Conservation (phyloP, 2,113 vertebrate genomes). For the Oplegnathus fasciatus region DNA sequence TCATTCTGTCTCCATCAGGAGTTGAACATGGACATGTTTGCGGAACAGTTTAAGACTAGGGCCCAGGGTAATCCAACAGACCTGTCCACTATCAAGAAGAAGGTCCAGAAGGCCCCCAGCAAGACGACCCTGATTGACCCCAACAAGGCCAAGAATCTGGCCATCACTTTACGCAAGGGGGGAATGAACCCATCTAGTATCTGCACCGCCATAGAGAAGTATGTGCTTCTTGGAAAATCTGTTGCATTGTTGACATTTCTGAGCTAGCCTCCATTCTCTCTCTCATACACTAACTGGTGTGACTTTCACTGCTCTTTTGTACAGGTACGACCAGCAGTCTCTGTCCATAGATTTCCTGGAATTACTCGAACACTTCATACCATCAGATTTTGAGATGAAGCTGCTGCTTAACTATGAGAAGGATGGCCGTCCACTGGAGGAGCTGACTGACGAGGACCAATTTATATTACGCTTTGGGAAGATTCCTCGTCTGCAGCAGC, state of each 20-base stretch:
- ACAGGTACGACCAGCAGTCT: conserved; percentile 91
- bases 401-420: conserved; percentile 91
- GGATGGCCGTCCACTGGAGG: conserved; percentile 88
- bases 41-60: conserved; percentile 96
- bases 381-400: conserved; percentile 92
- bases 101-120: conserved; percentile 87
- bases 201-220: conserved; percentile 95
- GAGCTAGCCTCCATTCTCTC: background rate
- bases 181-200: conserved; percentile 87
- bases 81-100: conserved; percentile 84
- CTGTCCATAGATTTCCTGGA: conserved; percentile 95
- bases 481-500: conserved; percentile 91
- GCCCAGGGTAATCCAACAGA: conserved; percentile 88
- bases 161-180: conserved; percentile 95
- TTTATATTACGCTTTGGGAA: conserved; percentile 94
- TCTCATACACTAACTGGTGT: background rate
- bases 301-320: background rate
- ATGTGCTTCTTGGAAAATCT: conserved; percentile 55
- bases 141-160: conserved; percentile 97
- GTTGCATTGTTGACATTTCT: background rate
- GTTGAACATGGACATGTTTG: conserved; percentile 95
- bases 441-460: conserved; percentile 91
- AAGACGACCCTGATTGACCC: conserved; percentile 91
- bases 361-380: conserved; percentile 92
- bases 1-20: conserved; percentile 82